Evolutionary conservation across 2,113 vertebrate species (phyloP).

Genomic region (Micronycteris hirsuta): DNA sequence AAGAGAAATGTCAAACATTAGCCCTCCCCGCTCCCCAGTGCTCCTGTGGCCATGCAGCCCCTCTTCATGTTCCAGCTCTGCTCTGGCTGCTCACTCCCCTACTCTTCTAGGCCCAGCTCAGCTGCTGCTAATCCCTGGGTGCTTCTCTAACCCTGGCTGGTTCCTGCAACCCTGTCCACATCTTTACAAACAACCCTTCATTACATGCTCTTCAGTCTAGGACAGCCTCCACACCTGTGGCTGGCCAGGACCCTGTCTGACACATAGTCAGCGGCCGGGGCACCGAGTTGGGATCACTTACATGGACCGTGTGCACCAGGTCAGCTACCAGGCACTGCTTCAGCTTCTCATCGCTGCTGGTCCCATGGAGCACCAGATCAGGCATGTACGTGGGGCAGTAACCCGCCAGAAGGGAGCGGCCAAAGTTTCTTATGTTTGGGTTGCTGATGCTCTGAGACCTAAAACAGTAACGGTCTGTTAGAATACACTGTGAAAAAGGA

Average conservation of each 20-base stretch:
- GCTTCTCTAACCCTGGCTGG: not conserved
- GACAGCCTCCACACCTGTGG: not conserved
- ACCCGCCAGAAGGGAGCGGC: constrained; percentile 88
- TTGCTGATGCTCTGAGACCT: constrained; percentile 84
- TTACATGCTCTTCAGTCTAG: not conserved
- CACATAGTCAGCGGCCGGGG: not conserved
- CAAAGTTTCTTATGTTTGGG: constrained; percentile 85
- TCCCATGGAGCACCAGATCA: constrained; percentile 89
- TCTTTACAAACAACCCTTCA: not conserved
- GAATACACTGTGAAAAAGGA: not conserved
- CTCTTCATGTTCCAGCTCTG: not conserved
- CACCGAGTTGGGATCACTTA: constrained; percentile 75
- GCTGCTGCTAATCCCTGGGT: not conserved
- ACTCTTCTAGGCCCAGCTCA: not conserved
- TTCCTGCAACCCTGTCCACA: fast-evolving
- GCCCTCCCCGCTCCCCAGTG: not conserved
- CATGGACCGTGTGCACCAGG: constrained; percentile 86
- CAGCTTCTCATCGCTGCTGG: constrained; percentile 84
- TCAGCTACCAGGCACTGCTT: constrained; percentile 84
- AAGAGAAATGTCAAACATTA: not conserved
- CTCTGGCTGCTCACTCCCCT: too few relatives aligned
- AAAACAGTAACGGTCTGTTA: constrained; percentile 42
- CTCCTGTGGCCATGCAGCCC: not conserved
- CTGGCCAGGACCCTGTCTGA: not conserved
- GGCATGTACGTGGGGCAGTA: constrained; percentile 89